These are phyloP conservation scores for Squalus acanthias DNA, from an alignment of 2,797 vertebrate genomes.

Conservation along the genomic window DNA sequence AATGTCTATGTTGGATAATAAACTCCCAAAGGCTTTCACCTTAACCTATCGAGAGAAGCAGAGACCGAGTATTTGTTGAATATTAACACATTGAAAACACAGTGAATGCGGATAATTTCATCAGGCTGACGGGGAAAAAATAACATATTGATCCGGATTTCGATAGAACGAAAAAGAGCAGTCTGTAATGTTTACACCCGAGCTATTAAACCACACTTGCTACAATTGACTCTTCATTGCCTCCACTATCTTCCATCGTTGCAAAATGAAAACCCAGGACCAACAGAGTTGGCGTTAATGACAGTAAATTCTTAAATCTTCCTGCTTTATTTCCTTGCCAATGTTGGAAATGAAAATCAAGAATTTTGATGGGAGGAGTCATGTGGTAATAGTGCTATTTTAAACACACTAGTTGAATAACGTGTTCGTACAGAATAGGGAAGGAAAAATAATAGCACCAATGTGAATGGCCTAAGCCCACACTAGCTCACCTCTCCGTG, in stretches of 20 bases:
- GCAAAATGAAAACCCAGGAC: not conserved
- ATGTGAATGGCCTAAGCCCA: not conserved
- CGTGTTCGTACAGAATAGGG: not conserved
- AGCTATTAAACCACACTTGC: not conserved
- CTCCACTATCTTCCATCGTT: not conserved
- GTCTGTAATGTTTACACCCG: slow-evolving; percentile 9
- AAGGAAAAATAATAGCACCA: not conserved
- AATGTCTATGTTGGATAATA: not conserved
- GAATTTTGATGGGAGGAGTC: not conserved
- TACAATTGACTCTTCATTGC: not conserved
- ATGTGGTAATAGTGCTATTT: not conserved
- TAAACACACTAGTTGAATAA: not conserved
- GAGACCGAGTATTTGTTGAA: not conserved
- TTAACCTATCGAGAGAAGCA: not conserved
- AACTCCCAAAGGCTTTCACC: not conserved
- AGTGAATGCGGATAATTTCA: not conserved
- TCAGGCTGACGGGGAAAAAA: not conserved
- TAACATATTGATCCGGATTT: slow-evolving; percentile 1
- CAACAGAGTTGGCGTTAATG: not conserved
- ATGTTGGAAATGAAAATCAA: not conserved
- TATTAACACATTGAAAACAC: not conserved
- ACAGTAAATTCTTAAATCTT: not conserved
- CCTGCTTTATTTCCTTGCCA: not conserved
- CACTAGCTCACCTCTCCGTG: not conserved
- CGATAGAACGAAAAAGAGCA: not conserved